These are phyloP conservation scores for Acromyrmex echinatior DNA, from an alignment of 1,140 invertebrate species.

Conservation along the genomic window DNA sequence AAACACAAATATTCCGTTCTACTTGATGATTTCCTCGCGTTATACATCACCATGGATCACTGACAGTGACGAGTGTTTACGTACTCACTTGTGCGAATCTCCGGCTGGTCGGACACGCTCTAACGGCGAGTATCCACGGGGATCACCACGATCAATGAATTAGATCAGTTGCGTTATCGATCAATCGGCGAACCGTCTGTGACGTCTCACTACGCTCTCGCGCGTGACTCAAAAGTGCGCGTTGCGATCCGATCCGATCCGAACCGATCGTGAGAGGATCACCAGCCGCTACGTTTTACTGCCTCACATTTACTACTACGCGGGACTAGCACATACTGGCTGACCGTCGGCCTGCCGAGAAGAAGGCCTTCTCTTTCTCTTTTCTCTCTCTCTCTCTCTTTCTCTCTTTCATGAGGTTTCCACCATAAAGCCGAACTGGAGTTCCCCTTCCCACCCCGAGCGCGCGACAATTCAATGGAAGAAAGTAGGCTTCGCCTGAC, in stretches of 20 bases:
- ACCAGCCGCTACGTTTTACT: slow-evolving; percentile 52
- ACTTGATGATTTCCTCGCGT: neutral
- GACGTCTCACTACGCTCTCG: slow-evolving; percentile 31
- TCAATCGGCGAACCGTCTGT: slow-evolving; percentile 28
- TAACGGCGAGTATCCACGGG: slow-evolving; percentile 41
- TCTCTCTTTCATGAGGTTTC: slow-evolving; percentile 36
- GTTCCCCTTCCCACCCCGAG: slow-evolving; percentile 21
- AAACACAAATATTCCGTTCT: neutral
- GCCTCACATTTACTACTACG: slow-evolving; percentile 54
- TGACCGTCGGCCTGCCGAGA: slow-evolving; percentile 23
- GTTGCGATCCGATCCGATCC: slow-evolving; percentile 37
- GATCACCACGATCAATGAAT: slow-evolving; percentile 38
- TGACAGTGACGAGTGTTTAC: neutral
- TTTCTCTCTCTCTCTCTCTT: slow-evolving; percentile 4
- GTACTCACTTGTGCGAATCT: slow-evolving; percentile 49
- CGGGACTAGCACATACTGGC: slow-evolving; percentile 67
- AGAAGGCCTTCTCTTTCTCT: slow-evolving; percentile 44
- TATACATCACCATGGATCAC: neutral
- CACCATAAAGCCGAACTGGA: slow-evolving; percentile 31
- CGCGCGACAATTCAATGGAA: slow-evolving; percentile 71
- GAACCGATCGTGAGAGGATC: slow-evolving; percentile 51
- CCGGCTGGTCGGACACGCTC: slow-evolving; percentile 5
- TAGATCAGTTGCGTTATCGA: neutral
- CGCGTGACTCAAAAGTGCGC: slow-evolving; percentile 8
- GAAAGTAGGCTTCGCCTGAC: slow-evolving; percentile 80